Conservation (phyloP, 2,888 invertebrate genomes). For the Troides helena region DNA sequence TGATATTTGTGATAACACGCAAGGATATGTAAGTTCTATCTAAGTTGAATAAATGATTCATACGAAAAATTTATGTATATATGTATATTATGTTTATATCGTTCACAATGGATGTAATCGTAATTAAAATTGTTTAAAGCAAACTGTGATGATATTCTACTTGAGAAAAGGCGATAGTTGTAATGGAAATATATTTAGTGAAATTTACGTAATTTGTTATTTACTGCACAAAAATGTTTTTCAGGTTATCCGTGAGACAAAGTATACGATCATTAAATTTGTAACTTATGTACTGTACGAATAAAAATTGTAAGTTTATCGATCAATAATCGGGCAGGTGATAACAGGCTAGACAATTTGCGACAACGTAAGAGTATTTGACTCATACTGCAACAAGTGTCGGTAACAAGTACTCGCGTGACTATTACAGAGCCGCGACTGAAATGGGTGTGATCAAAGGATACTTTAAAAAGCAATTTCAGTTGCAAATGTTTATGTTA, state of each 20-base stretch:
- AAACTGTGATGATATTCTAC: slow-evolving; percentile 18
- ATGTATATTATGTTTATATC: background rate
- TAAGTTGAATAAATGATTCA: background rate
- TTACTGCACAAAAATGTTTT: background rate
- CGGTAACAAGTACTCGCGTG: slow-evolving; percentile 5
- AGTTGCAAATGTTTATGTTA: slow-evolving; percentile 45
- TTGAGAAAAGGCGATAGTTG: background rate
- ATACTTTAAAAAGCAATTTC: slow-evolving; percentile 57
- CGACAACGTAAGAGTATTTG: background rate
- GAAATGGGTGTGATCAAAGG: slow-evolving; percentile 55
- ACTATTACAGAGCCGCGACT: slow-evolving; percentile 6
- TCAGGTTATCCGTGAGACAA: background rate
- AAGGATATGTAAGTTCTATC: background rate
- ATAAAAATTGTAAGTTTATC: slow-evolving; percentile 25
- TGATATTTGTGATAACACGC: background rate
- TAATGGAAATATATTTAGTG: background rate
- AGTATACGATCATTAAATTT: slow-evolving; percentile 8
- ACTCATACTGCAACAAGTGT: slow-evolving; percentile 7
- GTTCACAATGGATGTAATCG: slow-evolving; percentile 13
- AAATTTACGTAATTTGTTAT: background rate
- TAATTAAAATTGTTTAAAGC: slow-evolving; percentile 15
- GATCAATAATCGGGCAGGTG: slow-evolving; percentile 20
- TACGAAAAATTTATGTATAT: background rate
- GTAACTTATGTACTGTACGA: slow-evolving; percentile 5
- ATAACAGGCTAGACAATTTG: slow-evolving; percentile 21